Conservation (phyloP, 2,113 vertebrate genomes). For the Antechinus stuartii region DNA sequence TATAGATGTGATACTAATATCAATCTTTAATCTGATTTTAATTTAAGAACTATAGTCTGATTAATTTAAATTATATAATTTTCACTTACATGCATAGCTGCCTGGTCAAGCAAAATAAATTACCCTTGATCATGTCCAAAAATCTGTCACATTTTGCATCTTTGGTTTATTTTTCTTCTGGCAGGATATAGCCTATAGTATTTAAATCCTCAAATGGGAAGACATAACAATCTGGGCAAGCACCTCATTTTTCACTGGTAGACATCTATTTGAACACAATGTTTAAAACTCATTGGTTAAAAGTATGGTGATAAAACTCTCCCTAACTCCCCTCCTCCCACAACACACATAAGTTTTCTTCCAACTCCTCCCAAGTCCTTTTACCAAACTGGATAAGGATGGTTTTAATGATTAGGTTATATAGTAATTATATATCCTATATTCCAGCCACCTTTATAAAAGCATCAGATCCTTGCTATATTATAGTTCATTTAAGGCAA, state of each 20-base stretch:
- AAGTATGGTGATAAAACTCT: neutral
- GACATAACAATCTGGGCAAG: neutral
- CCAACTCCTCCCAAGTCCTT: neutral
- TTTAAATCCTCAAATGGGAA: slow-evolving; percentile 29
- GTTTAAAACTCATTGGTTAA: fast-evolving
- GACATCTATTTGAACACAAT: neutral
- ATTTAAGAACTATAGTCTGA: neutral
- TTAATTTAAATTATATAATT: neutral
- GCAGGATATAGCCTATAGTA: neutral
- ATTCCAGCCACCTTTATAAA: slow-evolving; percentile 68
- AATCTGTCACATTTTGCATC: neutral
- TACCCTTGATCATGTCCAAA: neutral
- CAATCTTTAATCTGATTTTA: neutral
- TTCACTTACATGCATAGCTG: neutral
- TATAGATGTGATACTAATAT: neutral
- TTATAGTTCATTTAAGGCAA: slow-evolving; percentile 82
- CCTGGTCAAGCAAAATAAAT: neutral
- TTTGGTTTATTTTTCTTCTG: neutral
- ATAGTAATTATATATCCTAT: slow-evolving; percentile 40
- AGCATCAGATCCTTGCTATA: slow-evolving; percentile 59
- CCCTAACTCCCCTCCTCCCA: too few relatives aligned
- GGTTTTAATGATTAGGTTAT: slow-evolving; percentile 16
- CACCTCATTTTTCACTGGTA: too few relatives aligned
- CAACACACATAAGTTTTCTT: neutral
- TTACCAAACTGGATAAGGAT: neutral